These are phyloP conservation scores for Isurus oxyrinchus DNA, from an alignment of 2,113 vertebrate genomes.

Conservation along the genomic window DNA sequence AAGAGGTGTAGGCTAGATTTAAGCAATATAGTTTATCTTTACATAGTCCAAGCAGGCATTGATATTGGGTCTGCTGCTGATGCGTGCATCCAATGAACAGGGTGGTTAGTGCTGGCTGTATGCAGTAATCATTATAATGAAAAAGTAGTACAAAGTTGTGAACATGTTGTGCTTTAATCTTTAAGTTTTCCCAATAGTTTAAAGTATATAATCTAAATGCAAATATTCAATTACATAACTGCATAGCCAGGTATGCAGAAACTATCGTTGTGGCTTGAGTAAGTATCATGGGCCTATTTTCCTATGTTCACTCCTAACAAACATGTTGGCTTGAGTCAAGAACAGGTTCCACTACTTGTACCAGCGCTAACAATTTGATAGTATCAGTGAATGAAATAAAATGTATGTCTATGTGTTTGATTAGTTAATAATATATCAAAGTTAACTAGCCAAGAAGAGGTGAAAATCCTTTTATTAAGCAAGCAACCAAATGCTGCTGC, in stretches of 20 bases:
- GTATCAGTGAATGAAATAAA: neutral
- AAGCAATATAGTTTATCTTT: too few species aligned
- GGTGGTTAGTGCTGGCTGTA: too few species aligned
- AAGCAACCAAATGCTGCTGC: neutral
- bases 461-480: neutral
- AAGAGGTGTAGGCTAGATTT: too few species aligned
- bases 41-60: too few species aligned
- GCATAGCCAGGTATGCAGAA: neutral
- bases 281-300: neutral
- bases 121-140: too few species aligned
- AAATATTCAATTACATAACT: neutral
- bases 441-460: neutral
- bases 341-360: neutral
- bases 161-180: neutral
- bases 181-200: neutral
- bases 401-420: neutral
- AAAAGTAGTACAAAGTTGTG: too few species aligned
- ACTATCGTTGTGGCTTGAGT: too few species aligned
- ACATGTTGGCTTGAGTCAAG: neutral
- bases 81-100: too few species aligned
- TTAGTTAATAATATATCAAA: neutral
- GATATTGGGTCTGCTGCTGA: too few species aligned
- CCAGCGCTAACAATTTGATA: neutral
- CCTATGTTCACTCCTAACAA: neutral
- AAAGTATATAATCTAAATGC: neutral